Conservation (phyloP, 2,113 vertebrate genomes). For the Lontra canadensis region DNA sequence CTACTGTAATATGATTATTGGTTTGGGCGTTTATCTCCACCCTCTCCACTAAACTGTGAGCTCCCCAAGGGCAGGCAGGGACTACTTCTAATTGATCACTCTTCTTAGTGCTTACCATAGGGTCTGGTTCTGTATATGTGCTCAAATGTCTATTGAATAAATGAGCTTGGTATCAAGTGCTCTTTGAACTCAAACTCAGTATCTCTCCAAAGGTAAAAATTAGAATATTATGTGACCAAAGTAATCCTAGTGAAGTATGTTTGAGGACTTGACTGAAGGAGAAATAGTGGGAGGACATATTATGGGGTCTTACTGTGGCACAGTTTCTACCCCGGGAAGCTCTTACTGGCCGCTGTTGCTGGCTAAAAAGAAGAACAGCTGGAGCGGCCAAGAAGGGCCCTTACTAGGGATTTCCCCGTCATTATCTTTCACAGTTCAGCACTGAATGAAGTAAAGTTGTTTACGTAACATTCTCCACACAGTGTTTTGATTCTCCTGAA, state of each 20-base stretch:
- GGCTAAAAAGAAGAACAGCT: constrained; percentile 35
- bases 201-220: constrained; percentile 57
- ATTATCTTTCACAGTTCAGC: constrained; percentile 10
- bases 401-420: constrained; percentile 39
- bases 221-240: constrained; percentile 41
- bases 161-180: constrained; percentile 26
- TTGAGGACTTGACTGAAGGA: constrained; percentile 28
- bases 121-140: constrained; percentile 1
- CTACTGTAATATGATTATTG: neutral
- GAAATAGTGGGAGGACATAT: constrained; percentile 4
- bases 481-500: constrained; percentile 33
- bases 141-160: constrained; percentile 29
- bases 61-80: neutral
- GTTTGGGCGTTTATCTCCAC: constrained; percentile 8
- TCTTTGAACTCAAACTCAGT: constrained; percentile 47
- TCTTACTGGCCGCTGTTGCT: constrained; percentile 41
- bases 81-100: constrained; percentile 19
- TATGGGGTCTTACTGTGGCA: neutral
- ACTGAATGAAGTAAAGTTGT: constrained; percentile 42
- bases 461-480: constrained; percentile 36
- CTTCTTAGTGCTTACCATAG: constrained; percentile 1
- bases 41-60: neutral
- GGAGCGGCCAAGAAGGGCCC: constrained; percentile 4
- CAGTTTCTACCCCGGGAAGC: constrained; percentile 13
- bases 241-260: constrained; percentile 34